phyloP scores from a whole-genome alignment of 1,140 invertebrate species.

The Paralvinella palmiformis region DNA sequence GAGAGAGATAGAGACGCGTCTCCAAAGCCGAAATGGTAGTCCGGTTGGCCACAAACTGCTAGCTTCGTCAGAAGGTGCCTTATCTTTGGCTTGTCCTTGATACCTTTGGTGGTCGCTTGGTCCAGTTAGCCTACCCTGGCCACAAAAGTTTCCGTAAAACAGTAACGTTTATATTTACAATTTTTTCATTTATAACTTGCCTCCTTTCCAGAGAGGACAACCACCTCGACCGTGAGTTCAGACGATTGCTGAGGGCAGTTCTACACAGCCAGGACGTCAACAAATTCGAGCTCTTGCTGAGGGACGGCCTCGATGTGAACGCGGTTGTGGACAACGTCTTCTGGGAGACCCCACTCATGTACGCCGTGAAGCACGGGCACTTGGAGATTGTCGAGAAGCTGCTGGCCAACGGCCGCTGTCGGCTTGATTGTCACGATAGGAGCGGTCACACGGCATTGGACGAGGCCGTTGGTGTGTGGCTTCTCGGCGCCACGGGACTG shows the following conservation, averaged over 20 bases:
- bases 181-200: too few species aligned
- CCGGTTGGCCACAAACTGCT: too few species aligned
- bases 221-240: too few species aligned
- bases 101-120: too few species aligned
- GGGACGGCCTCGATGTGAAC: conserved; percentile 5
- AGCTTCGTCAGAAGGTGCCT: too few species aligned
- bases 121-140: too few species aligned
- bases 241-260: conserved; percentile 1
- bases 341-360: conserved; percentile 7
- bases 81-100: too few species aligned
- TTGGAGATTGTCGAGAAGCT: conserved; percentile 13
- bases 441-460: conserved; percentile 8
- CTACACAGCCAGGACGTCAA: not conserved
- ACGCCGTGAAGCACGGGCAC: conserved; percentile 13
- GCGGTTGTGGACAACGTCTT: not conserved
- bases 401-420: not conserved
- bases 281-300: not conserved
- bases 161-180: too few species aligned
- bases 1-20: too few species aligned
- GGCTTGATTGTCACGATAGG: not conserved
- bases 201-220: too few species aligned
- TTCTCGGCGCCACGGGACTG: not conserved
- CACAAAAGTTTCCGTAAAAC: too few species aligned
- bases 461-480: conserved; percentile 6
- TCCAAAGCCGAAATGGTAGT: too few species aligned